Base-by-base conservation (phyloP, 2,888 invertebrate species). In the Cerceris ruficornis region DNA sequence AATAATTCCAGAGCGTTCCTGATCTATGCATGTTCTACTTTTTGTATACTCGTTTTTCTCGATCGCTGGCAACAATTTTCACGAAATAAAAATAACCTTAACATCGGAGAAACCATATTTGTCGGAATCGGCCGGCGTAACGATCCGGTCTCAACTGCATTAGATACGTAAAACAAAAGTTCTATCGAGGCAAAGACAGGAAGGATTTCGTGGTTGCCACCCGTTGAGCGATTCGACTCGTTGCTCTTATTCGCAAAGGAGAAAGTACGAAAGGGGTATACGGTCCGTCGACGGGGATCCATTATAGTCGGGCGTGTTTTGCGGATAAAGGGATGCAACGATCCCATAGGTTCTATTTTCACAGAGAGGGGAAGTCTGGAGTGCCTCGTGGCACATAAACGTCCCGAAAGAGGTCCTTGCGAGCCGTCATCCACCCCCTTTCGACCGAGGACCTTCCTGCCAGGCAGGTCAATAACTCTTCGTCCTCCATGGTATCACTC, bases 391-490 rank as follows among this genome's bases (percentile, higher is more conserved):
- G 52, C 52, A 71, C 68, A 59, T 52, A 55, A 68, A 83, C 69
- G 65, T 61, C 59, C 77, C 68, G 71, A 71, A 72, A 64, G 73
- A 73, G 75, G 57, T 73, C 69, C 82, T 74, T 58, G 68, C 69
- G 39, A 58, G 28, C 59, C 65, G 11, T 49, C 54, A 13, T 9
- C 75, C 57, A 54, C 61, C 71, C 71, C 49, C 49, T 61, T 46
- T 46, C 54, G 50, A 50, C 17, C 58, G 13, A 61, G 43, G 14
- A 28, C 58, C 69, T n/a, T 49, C 13, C 46, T n/a, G 61, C 13
- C 52, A 39, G 58, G 28, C 66, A 71, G 81, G 83, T 83, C 83
- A 70, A 83, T 78, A 83, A 83, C 67, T 78, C 69, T 42, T 69
- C 70, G 67, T 59, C 68, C 61, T 13, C 55, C 54, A 43, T 43